Conservation (phyloP, 2,888 invertebrate species). For the Deilephila porcellus region DNA sequence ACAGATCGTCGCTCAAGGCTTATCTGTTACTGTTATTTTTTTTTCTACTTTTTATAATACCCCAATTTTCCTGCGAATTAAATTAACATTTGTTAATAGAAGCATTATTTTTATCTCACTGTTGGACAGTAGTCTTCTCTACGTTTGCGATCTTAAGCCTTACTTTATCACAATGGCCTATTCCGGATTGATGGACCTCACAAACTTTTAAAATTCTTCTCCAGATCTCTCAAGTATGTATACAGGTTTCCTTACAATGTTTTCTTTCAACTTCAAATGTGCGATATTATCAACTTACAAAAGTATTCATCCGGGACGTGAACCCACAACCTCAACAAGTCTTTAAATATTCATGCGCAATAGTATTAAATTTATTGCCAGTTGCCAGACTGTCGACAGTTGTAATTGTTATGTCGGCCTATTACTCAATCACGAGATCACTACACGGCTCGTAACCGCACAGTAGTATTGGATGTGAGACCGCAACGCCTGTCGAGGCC, state of each 20-base stretch:
- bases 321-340: background rate
- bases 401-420: background rate
- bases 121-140: too few species aligned
- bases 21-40: constrained; percentile 19
- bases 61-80: background rate
- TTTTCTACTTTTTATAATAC: background rate
- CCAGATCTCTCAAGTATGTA: too few species aligned
- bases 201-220: too few species aligned
- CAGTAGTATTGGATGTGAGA: constrained; percentile 14
- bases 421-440: background rate
- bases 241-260: too few species aligned
- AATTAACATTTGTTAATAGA: background rate
- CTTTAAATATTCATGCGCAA: background rate
- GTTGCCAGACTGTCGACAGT: background rate
- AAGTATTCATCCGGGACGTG: too few species aligned
- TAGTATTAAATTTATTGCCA: background rate
- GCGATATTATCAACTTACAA: too few species aligned
- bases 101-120: too few species aligned
- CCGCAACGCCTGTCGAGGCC: constrained; percentile 17
- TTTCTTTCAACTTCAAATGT: too few species aligned
- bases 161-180: too few species aligned
- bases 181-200: too few species aligned
- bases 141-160: too few species aligned
- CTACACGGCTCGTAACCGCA: background rate
- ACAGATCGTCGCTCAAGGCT: constrained; percentile 21